Percentiles rank a stretch among this genome's conserved stretches.
These are phyloP conservation scores for Drymonia ruficornis DNA, from an alignment of 2,888 invertebrate genomes.

Conservation along the genomic window DNA sequence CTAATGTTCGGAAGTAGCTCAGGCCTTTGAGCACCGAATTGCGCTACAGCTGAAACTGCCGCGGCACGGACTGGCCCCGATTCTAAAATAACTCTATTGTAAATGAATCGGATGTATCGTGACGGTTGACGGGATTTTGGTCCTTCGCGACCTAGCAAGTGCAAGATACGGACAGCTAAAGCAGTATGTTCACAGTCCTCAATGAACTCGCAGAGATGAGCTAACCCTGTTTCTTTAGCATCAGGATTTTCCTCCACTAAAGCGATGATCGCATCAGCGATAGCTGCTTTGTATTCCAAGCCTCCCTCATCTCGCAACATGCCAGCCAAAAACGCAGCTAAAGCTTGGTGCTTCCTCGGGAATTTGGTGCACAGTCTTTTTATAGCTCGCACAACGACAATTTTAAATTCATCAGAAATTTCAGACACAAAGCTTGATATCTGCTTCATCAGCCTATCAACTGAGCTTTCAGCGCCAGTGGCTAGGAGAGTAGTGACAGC, in stretches of 20 bases:
- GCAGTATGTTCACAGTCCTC: conserved; percentile 99
- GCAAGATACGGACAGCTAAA: conserved; percentile 97
- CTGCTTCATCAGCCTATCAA: conserved; percentile 99
- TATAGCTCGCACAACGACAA: conserved; percentile 98
- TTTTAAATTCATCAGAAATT: conserved; percentile 99
- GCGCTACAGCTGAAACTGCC: conserved; percentile 98
- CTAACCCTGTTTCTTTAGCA: conserved; percentile 97
- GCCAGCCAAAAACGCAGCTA: conserved; percentile 98
- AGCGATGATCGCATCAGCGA: conserved; percentile 98
- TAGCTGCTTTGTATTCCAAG: conserved; percentile 98
- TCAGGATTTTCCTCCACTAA: conserved; percentile 99
- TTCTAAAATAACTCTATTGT: conserved; percentile 97
- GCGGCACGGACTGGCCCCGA: conserved; percentile 98
- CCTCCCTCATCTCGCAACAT: conserved; percentile 99
- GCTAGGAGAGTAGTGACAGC: conserved; percentile 99
- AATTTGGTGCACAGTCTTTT: conserved; percentile 96
- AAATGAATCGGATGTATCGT: conserved; percentile 92
- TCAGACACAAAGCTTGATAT: conserved; percentile 99
- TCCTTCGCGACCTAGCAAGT: conserved; percentile 98
- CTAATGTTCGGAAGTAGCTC: conserved; percentile 88
- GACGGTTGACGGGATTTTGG: conserved; percentile 98
- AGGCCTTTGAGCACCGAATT: conserved; percentile 97
- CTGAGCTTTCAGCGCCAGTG: conserved; percentile 98
- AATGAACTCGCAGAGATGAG: conserved; percentile 99
- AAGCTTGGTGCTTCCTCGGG: conserved; percentile 97